Conservation (phyloP, 2,797 vertebrate genomes). For the Sebastes hubbsi region DNA sequence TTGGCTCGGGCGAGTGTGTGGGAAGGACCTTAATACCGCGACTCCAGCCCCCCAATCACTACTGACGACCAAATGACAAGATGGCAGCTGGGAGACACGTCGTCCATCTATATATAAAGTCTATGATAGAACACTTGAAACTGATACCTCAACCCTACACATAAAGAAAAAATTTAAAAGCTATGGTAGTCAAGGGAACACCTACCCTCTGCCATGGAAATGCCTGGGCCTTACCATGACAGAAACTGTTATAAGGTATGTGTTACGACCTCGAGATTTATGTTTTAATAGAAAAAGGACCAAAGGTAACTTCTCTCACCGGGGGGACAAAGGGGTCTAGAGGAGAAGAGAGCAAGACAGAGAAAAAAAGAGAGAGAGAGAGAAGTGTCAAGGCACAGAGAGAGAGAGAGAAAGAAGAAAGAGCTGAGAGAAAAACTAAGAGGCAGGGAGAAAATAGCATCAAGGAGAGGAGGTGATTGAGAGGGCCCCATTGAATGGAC, state of each 20-base stretch:
- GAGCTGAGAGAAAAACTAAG: not conserved
- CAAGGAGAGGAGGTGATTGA: conserved; percentile 29
- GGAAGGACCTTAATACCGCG: no score
- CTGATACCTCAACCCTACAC: not conserved
- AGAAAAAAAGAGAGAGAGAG: not conserved
- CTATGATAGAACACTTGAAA: not conserved
- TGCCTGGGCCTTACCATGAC: not conserved
- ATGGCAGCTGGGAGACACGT: no score
- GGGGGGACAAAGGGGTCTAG: not conserved
- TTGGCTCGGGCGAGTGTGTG: no score
- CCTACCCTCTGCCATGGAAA: not conserved
- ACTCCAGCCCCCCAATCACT: no score
- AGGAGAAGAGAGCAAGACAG: not conserved
- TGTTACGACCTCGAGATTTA: conserved; percentile 12
- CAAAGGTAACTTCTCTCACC: not conserved
- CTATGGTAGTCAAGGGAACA: not conserved
- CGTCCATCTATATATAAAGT: no score
- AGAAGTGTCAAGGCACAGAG: not conserved
- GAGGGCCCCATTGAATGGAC: conserved; percentile 28
- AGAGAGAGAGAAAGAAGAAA: conserved; percentile 8
- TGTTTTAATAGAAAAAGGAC: conserved; percentile 33
- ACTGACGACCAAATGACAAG: no score
- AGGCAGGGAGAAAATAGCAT: conserved; percentile 31
- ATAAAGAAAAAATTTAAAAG: conserved; percentile 1
- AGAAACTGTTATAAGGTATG: conserved; percentile 13